Evolutionary conservation across 1,140 invertebrate genomes (phyloP).

Genomic region (Potamilus streckersoni): DNA sequence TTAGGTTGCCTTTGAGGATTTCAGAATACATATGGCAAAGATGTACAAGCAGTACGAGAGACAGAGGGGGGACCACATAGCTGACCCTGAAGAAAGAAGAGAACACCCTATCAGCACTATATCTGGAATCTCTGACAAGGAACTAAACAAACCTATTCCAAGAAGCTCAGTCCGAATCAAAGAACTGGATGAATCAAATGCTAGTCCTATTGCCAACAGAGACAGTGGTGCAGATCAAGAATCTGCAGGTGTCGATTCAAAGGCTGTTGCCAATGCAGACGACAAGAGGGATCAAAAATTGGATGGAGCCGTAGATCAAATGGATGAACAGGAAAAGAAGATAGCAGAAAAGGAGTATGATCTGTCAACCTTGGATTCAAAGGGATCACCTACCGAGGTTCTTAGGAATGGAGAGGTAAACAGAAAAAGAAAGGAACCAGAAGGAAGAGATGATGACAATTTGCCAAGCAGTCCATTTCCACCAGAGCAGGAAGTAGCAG

Average conservation of each 20-base stretch:
- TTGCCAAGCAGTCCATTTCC: too few relatives aligned
- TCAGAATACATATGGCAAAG: constrained; percentile 70
- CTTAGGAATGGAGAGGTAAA: not conserved
- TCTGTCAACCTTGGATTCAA: not conserved
- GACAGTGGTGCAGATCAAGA: constrained; percentile 31
- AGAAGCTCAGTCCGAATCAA: constrained; percentile 58
- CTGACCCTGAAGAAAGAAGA: constrained; percentile 90
- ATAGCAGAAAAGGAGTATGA: constrained; percentile 3
- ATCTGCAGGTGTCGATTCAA: too few relatives aligned
- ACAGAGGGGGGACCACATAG: constrained; percentile 92
- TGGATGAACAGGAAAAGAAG: not conserved
- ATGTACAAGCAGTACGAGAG: constrained; percentile 98
- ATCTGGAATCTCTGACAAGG: constrained; percentile 74
- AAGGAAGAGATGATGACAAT: not conserved
- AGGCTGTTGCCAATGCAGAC: too few relatives aligned
- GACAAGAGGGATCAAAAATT: constrained; percentile 11
- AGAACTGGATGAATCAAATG: constrained; percentile 47
- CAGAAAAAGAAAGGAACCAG: not conserved
- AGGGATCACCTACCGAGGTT: not conserved
- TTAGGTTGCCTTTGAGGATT: constrained; percentile 87
- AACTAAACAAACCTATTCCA: constrained; percentile 39
- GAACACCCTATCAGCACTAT: constrained; percentile 95
- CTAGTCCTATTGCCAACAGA: constrained; percentile 21
- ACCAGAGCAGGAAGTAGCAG: constrained; percentile 1
- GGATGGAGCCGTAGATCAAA: constrained; percentile 66